Conservation (phyloP, 2,113 vertebrate species). For the Alces alces region DNA sequence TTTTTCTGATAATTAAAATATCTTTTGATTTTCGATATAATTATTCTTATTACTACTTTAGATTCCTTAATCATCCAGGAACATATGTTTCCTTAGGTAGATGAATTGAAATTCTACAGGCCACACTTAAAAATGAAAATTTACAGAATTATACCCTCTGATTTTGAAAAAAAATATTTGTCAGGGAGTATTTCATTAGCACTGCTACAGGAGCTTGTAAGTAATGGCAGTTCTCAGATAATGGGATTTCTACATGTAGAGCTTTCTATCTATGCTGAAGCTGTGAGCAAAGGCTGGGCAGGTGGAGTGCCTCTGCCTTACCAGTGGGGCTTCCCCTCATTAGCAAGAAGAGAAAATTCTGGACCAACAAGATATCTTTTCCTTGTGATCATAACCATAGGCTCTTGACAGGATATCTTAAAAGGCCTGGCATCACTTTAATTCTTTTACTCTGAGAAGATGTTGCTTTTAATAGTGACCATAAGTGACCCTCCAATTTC, state of each 20-base stretch:
- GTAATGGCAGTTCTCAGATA: background rate
- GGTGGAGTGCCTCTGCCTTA: background rate
- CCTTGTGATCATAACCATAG: background rate
- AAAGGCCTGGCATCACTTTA: background rate
- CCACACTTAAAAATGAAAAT: background rate
- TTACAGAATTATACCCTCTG: background rate
- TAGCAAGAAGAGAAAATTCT: background rate
- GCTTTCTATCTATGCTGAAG: background rate
- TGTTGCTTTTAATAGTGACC: background rate
- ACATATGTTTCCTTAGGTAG: background rate
- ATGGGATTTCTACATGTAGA: background rate
- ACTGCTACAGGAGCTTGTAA: background rate
- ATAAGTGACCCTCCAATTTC: background rate
- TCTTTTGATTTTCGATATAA: background rate
- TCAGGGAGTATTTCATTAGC: background rate
- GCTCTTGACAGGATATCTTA: background rate
- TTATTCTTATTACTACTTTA: background rate
- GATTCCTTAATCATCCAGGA: background rate
- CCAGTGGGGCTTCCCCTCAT: background rate
- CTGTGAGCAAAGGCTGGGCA: background rate
- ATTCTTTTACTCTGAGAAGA: background rate
- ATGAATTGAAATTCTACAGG: background rate
- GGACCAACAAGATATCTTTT: background rate
- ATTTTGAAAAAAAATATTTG: background rate
- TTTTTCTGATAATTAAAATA: slow-evolving; percentile 1